Base-by-base conservation (phyloP, 1,140 invertebrate species). In the Drosophila arawakana region DNA sequence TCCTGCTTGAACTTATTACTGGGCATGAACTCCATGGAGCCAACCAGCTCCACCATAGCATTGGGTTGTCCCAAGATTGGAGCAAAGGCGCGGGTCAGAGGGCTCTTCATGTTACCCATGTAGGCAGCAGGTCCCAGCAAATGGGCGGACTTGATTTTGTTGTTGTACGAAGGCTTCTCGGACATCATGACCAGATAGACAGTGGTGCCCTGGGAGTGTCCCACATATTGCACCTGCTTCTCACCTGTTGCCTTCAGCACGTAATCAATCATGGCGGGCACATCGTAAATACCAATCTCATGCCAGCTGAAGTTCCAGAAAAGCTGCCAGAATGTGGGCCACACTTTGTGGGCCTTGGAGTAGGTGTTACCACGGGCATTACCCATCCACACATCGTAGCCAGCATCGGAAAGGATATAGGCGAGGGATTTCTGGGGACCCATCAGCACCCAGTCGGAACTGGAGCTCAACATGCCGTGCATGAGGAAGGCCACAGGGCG, bases 211-310 rank as follows among this genome's bases (percentile, higher is more conserved):
- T 94, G 93, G 13, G 94, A 94, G 88, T 95, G 95, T 4, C 95
- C 96, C 43, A 96, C 92, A 78, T 96, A 96, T 43, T 93, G 92
- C 44, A 96, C 69, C 78, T 94, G 92, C 41, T 90, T 63, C 25
- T 93, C 91, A 1, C 91, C 92, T 0, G 95, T 96, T 34, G 71
- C 67, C 0, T 93, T 85, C 10, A 96, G 70, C 13, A 95, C 94
- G 75, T 95, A 95, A 80, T 96, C 94, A 37, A 97, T 93, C 74
- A 94, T 94, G 1, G 95, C 94, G 9, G 96, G 95, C n/a, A 96
- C 70, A 91, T 97, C 96, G 66, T 94, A 95, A 0, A 93, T 83
- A 7, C 95, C 95, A 92, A 96, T 96, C 92, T 97, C 95, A 78
- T 96, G 94, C 93, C 93, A 96, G 71, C 95, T 95, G 78, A 93